Percentiles rank a stretch among this genome's conserved stretches.
These are phyloP conservation scores for Arrhamphus sclerolepis DNA, from an alignment of 2,797 vertebrate genomes.

Conservation along the genomic window DNA sequence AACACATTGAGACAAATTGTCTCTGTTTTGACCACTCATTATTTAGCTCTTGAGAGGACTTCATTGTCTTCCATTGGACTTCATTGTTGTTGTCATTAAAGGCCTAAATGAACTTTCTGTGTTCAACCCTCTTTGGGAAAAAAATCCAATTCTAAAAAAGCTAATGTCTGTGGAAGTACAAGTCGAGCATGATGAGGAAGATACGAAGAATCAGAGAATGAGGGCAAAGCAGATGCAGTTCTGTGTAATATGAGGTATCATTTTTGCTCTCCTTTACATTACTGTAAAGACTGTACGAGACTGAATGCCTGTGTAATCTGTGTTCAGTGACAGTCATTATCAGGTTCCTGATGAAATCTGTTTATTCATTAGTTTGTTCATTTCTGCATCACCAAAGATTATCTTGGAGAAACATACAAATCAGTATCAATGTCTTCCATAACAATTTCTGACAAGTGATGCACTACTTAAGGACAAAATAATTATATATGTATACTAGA, in stretches of 20 bases:
- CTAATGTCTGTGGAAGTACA: too few species aligned
- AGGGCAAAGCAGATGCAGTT: neutral
- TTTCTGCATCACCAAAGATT: slow-evolving; percentile 2
- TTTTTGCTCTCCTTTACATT: neutral
- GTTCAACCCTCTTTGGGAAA: neutral
- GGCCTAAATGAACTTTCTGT: neutral
- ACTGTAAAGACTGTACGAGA: neutral
- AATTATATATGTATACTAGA: too few species aligned
- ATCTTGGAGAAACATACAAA: neutral
- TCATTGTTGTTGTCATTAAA: neutral
- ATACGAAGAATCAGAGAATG: neutral
- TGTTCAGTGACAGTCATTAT: neutral
- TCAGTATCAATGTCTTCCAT: neutral
- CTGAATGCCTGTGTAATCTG: neutral
- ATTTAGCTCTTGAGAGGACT: slow-evolving; percentile 8
- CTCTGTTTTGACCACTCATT: slow-evolving; percentile 4
- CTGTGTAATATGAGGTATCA: slow-evolving; percentile 9
- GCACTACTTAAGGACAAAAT: neutral
- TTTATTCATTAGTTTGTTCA: slow-evolving; percentile 27
- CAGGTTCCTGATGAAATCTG: slow-evolving; percentile 30
- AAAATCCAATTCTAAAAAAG: too few species aligned
- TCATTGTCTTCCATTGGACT: slow-evolving; percentile 1
- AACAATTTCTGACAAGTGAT: neutral
- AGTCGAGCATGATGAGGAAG: neutral
- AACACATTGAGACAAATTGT: neutral